Base-by-base conservation (phyloP, 1,140 invertebrate species). In the Drosophila sp. region DNA sequence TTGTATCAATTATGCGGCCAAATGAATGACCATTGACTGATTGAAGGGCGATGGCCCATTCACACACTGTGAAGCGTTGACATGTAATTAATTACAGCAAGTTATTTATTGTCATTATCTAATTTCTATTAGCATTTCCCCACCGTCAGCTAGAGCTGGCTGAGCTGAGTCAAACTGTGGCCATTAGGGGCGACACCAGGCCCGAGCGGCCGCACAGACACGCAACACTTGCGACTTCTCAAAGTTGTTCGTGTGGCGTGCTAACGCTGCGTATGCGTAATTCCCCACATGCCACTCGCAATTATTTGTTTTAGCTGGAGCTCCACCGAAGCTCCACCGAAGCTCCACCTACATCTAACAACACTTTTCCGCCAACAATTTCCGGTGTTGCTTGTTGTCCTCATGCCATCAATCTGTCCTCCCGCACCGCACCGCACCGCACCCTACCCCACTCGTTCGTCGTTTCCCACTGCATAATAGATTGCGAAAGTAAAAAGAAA, bases 341-440 rank as follows among this genome's bases (percentile, higher is more conserved):
- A 5, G 56, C 38, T 44, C 35, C 30, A 44, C 80, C 35, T 38
- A 74, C 76, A 75, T 86, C 74, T 90, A 84, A 90, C 84, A 89
- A 80, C 80, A 89, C 80, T 83, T 87, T 89, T 89, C 84, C 84
- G 79, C 72, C 66, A 70, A 65, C 84, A 84, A 89, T 89, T 89
- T 89, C 84, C 84, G 84, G 44, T 72, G 55, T 79, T 50, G 44
- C 44, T 27, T 50, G 44, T 50, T 50, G 44, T 50, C 44, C 44
- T 50, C 44, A 8, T 27, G 8, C 44, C 44, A 50, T 50, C 17
- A 41, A 29, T 25, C 63, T 35, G n/a, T 38, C 60, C 38, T 3
- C 27, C n/a, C n/a, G n/a, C n/a, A n/a, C n/a, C 35, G 10, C 4
- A 29, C 27, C 7, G 2, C 11, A 38, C 44, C n/a, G 4, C 65